Base-by-base conservation (phyloP, 2,888 invertebrate species). In the Celastrina argiolus region DNA sequence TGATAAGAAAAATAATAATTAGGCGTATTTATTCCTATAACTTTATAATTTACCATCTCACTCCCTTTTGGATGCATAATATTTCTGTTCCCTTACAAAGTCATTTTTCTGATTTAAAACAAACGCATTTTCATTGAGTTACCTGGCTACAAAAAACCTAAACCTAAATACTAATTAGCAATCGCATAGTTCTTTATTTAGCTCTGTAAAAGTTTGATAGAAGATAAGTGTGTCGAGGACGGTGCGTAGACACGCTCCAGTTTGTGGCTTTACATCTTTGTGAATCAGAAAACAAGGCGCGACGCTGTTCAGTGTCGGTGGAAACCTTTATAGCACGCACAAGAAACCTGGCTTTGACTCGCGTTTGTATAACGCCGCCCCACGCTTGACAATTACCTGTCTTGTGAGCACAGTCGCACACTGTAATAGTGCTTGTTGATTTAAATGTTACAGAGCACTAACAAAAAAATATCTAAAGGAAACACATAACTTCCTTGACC, bases 281-380 rank as follows among this genome's bases (percentile, higher is more conserved):
- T 58, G 56, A 58, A 28, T 58, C n/a, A 8, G 56, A 58, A 18
- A 58, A 58, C 56, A 58, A 58, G 56, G 56, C 56, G 56, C 56
- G 56, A 16, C 56, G 28, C 31, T n/a, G n/a, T 58, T 58, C 31
- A 58, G 22, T 28, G 7, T 16, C 56, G 56, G 12, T 58, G 45
- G 45, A 18, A 45, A 58, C 56, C 31, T 56, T 45, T 51, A 51
- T 51, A 36, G 36, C 36, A 51, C 51, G 51, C 51, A 51, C 51
- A 22, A 51, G 41, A 14, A 4, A 0, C 7, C 12, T 36, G 51
- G 51, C 51, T 51, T 51, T 51, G 51, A 51, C 22, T 36, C 6
- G 41, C n/a, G 41, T 51, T 51, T 51, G 51, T 51, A 22, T 22
- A 45, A 45, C 45, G 22, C 51, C 22, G 51, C 22, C 51, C 22